phyloP scores from a whole-genome alignment of 2,113 vertebrate genomes.

The Serinus canaria region DNA sequence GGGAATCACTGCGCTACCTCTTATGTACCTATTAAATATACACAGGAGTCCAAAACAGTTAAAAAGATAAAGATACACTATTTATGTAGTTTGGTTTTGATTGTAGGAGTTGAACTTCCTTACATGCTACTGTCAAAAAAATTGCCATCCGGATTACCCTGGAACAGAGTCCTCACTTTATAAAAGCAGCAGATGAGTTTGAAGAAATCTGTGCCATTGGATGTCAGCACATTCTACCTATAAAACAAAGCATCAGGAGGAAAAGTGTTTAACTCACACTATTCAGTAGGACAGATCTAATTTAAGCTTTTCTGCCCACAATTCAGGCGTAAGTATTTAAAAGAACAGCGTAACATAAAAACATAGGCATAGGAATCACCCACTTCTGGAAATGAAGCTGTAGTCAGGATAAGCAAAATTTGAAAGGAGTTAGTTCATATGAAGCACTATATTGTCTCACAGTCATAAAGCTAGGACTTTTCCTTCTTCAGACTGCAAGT shows the following conservation, averaged over 20 bases:
- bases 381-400: neutral
- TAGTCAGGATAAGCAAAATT: neutral
- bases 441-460: neutral
- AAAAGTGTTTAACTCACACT: neutral
- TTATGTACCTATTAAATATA: neutral
- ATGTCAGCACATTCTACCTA: neutral
- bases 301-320: neutral
- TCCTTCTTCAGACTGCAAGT: fast-evolving
- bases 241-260: neutral
- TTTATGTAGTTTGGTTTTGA: neutral
- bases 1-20: neutral
- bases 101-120: neutral
- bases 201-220: neutral
- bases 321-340: neutral
- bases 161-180: neutral
- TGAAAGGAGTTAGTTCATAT: neutral
- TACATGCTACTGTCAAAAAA: neutral
- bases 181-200: neutral
- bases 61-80: neutral
- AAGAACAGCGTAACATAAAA: fast-evolving
- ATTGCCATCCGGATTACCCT: neutral
- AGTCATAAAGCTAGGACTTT: neutral
- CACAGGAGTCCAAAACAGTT: neutral
- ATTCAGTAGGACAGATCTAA: neutral
- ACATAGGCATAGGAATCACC: neutral